Evolutionary conservation across 2,113 vertebrate species (phyloP), one percentile per base, ranked within the genome.

Genomic region (Aviceda subcristata): DNA sequence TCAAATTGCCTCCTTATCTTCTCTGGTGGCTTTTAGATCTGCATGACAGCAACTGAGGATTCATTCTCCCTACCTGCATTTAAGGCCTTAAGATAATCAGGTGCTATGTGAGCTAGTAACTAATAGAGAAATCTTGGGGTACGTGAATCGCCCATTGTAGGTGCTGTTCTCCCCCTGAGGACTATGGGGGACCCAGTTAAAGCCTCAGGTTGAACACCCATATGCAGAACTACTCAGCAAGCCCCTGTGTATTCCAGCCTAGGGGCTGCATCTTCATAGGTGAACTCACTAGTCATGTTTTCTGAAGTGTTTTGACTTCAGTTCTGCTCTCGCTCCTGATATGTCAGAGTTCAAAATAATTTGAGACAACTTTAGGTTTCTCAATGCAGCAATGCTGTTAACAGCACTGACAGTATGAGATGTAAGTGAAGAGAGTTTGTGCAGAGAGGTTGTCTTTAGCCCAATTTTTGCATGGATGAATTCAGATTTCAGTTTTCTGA

Each of bases 401-500:
- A 20, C 34, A 79, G 36, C 2, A 7, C 21, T 60, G 29, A 55
- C 15, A 46, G 43, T n/a, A 43, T 39, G 34, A 77, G 32, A 27
- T 59, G 6, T 27, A 78, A 86, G 16, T 9, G 27, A 84, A 79
- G 66, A 41, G 30, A 72, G 21, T 56, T 79, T 68, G 19, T 64
- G 59, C 88, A 66, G 34, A 56, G 32, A 75, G 34, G 17, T 1
- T 0, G 1, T 92, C 73, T 30, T 36, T 59, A 91, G 69, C 56
- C 23, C 27, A 66, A 13, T 50, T 90, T 93, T 81, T 72, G 29
- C 29, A 20, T 14, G 26, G 45, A 12, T 76, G 15, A 27, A 79
- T 95, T 92, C 62, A 19, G 12, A 68, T 88, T 94, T 95, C 62
- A 71, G 41, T 94, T 94, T 96, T 90, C 48, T 82, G 46, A 66